Base-by-base conservation (phyloP, 2,113 vertebrate genomes). In the Actenoides lindsayi region DNA sequence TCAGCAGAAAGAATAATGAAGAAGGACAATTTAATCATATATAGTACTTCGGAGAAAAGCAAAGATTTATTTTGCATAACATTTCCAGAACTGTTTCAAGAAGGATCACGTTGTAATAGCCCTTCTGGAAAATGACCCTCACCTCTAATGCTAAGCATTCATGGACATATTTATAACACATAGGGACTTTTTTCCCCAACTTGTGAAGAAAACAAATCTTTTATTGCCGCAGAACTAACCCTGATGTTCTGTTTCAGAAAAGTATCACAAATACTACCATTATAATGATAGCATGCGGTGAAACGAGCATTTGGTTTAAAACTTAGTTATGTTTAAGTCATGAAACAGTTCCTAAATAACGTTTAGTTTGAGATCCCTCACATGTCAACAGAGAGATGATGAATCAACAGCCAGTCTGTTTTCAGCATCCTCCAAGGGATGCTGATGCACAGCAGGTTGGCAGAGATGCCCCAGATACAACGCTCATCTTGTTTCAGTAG, bases 371-470 rank as follows among this genome's bases (percentile, higher is more conserved):
- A 89, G 23, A 93, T 65, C 42, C 33, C 39, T 78, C 30, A 79
- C 79, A 87, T 63, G 48, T 79, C 87, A 94, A 89, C 63, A 95
- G 82, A 89, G 6, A 82, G 3, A 75, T 75, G 56, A 74, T 7
- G 46, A 91, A 84, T 87, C 84, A 90, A 83, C 80, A 91, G 56
- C 42, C 80, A 75, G 73, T 11, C 83, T 89, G 83, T 93, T 68
- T 77, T 11, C 73, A 82, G 76, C 83, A 79, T 41, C 53, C 73
- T 92, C 77, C 56, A 63, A 78, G 73, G 70, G 65, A 63, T 73
- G 87, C 77, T 82, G 73, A 84, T 33, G 57, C 91, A 91, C 80
- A 93, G 83, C 53, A 84, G 51, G 65, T 44, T 96, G 87, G 83
- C 93, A 78, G 35, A 68, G 56, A 68, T 23, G 33, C 69, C 93